Evolutionary conservation across 2,888 invertebrate genomes (phyloP), one percentile per base, ranked within the genome.

Genomic region (Caenorhabditis sp.): DNA sequence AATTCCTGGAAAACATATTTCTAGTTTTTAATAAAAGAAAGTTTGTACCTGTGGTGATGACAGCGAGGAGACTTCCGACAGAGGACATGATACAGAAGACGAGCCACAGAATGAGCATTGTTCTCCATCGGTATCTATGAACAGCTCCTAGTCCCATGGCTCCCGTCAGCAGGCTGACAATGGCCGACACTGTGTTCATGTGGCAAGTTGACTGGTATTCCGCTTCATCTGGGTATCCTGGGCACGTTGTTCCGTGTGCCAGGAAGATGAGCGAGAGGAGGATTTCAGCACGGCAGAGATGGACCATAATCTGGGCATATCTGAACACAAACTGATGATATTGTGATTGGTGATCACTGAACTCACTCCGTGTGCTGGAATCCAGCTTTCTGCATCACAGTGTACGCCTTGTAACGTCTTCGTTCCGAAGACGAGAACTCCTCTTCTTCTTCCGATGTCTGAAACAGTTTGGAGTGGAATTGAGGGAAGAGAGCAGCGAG

Each of bases 71-170:
- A 65, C 89, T 89, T 18, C 89, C 90, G 4, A 90, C 90, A 5
- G 90, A 82, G 0, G 89, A 89, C 78, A 90, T 89, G 40, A 90
- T 90, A 67, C 89, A 88, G 74, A 85, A 88, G 32, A 89, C 86
- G 24, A 89, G 85, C 90, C 90, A 90, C 80, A 89, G 78, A 62
- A 90, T 87, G 28, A 90, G 85, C 88, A 90, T 89, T 22, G 88
- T 90, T 60, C 87, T 82, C 90, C 89, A 90, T 24, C 90, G 82
- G 68, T 88, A 90, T 65, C 90, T 86, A 74, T 90, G 86, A 8
- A 90, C 89, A 18, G 90, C 90, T n/a, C 90, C 90, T 11, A 90
- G 62, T 8, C 90, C 90, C 24, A 90, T 65, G n/a, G 86, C 88
- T n/a, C 88, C 90, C 0, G 90, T 89, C 22, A 90, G 76, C 11